A percentile compares a stretch with the other conserved stretches of the same genome.
phyloP scores from a whole-genome alignment of 2,888 invertebrate species.

The Agapostemon virescens region DNA sequence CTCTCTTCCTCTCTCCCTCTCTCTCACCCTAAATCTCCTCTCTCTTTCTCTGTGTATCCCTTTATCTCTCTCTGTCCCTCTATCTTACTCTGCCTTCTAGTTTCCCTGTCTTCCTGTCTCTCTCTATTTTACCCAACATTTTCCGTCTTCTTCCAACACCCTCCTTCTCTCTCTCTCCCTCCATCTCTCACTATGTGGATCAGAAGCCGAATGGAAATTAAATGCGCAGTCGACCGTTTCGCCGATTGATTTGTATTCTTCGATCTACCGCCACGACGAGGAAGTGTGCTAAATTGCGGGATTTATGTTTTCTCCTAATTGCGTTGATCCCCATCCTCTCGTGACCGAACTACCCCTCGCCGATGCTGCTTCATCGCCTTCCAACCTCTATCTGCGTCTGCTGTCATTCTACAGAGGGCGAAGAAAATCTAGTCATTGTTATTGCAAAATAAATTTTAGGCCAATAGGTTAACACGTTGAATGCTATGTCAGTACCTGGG shows the following conservation, averaged over 20 bases:
- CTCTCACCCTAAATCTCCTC: neutral
- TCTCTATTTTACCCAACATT: neutral
- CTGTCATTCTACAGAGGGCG: conserved; percentile 14
- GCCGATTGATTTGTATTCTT: conserved; percentile 80
- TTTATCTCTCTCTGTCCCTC: neutral
- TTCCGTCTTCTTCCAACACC: too few species aligned
- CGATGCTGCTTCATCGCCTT: conserved; percentile 37
- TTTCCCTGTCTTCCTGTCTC: neutral
- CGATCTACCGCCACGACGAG: conserved; percentile 73
- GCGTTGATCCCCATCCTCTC: conserved; percentile 68
- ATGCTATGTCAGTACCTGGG: too few species aligned
- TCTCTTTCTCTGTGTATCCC: too few species aligned
- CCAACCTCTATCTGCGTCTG: conserved; percentile 9
- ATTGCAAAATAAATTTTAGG: too few species aligned
- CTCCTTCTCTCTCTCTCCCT: neutral
- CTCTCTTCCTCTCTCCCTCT: neutral
- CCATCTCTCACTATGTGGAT: conserved; percentile 41
- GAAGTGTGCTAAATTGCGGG: conserved; percentile 78
- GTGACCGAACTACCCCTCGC: conserved; percentile 19
- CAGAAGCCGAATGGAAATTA: conserved; percentile 78
- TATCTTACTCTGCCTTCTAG: conserved; percentile 18
- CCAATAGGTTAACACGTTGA: too few species aligned
- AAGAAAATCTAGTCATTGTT: too few species aligned
- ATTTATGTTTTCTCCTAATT: conserved; percentile 80
- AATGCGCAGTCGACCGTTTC: conserved; percentile 79